Conservation (phyloP, 2,113 vertebrate genomes). For the Tetraodon nigroviridis region DNA sequence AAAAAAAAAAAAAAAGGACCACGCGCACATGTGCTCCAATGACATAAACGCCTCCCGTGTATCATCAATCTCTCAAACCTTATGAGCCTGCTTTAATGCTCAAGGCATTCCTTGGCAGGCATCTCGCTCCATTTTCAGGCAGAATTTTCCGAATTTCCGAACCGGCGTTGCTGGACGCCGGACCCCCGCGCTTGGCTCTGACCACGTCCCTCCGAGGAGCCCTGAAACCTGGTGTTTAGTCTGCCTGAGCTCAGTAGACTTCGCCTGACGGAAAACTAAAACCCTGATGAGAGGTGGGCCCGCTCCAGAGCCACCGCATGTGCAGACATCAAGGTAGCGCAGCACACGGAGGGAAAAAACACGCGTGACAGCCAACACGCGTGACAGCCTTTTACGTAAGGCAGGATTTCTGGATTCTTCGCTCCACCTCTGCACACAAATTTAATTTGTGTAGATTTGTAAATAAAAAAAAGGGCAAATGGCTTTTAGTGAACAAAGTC, state of each 20-base stretch:
- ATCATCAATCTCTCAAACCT: conserved; percentile 58
- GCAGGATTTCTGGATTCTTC: conserved; percentile 6
- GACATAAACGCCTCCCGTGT: conserved; percentile 41
- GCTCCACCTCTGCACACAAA: conserved; percentile 4
- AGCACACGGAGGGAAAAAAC: background rate
- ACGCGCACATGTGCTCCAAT: conserved; percentile 17
- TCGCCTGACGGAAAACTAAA: conserved; percentile 27
- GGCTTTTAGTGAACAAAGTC: conserved; percentile 24
- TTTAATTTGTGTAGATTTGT: background rate
- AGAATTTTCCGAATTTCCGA: conserved; percentile 58
- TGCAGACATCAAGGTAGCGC: background rate
- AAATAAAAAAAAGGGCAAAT: background rate
- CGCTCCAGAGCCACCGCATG: background rate
- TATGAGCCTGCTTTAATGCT: conserved; percentile 40
- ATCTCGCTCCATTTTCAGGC: conserved; percentile 28
- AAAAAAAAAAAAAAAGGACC: background rate
- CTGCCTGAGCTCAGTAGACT: conserved; percentile 33
- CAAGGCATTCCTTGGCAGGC: conserved; percentile 53
- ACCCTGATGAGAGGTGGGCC: too few species aligned
- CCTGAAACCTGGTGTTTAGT: conserved; percentile 52
- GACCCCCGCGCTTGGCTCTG: conserved; percentile 24
- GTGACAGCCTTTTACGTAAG: conserved; percentile 9
- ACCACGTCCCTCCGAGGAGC: conserved; percentile 30
- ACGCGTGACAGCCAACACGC: background rate
- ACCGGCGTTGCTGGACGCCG: conserved; percentile 48